phyloP scores from a whole-genome alignment of 2,113 vertebrate genomes.

The Semicossyphus pulcher region DNA sequence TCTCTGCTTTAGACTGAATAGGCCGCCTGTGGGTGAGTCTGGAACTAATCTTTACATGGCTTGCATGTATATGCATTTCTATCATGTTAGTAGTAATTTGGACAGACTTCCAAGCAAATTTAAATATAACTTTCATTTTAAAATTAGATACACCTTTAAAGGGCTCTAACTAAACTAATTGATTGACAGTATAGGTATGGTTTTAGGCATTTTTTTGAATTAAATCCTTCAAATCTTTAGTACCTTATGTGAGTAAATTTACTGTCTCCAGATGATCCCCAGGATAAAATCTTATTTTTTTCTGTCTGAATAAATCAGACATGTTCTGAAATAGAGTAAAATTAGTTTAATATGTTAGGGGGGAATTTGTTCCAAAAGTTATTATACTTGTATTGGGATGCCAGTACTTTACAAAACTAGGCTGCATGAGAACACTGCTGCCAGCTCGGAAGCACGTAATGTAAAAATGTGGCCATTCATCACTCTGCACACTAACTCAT shows the following conservation, averaged over 20 bases:
- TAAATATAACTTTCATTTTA: background rate
- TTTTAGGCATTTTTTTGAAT: no score
- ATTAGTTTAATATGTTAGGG: background rate
- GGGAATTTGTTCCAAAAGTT: background rate
- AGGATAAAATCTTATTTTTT: constrained; percentile 1
- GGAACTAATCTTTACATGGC: background rate
- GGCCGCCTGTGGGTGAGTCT: background rate
- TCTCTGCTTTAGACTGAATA: constrained; percentile 4
- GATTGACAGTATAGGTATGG: no score
- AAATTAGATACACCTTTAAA: no score
- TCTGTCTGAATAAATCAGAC: constrained; percentile 7
- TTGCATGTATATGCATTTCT: background rate
- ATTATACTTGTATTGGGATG: background rate
- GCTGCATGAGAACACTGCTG: background rate
- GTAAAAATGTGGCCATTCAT: constrained; percentile 38
- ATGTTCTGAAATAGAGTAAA: background rate
- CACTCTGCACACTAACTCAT: constrained; percentile 33
- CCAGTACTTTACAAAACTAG: background rate
- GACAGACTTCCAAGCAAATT: background rate
- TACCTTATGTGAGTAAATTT: constrained; percentile 9
- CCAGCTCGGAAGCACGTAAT: constrained; percentile 24
- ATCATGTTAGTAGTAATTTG: background rate
- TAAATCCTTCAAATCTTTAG: constrained; percentile 14
- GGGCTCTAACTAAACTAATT: no score
- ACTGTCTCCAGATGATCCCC: constrained; percentile 8